A percentile compares a stretch with the other conserved stretches of the same genome.
Evolutionary conservation across 1,140 invertebrate genomes (phyloP).

Genomic region (Halesus radiatus): DNA sequence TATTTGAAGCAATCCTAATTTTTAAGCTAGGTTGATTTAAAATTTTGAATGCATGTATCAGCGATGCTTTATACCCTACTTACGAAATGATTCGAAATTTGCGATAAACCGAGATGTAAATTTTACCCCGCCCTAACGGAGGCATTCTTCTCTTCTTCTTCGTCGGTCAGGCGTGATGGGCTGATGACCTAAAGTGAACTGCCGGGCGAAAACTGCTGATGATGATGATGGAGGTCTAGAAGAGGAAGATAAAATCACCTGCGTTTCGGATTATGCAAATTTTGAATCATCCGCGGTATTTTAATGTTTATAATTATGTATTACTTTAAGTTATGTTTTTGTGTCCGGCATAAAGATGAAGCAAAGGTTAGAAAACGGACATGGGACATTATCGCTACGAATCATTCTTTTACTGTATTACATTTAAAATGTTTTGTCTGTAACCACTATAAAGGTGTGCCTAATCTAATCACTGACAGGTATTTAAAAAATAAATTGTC

Average conservation of each 20-base stretch:
- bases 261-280: no score
- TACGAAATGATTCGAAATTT: no score
- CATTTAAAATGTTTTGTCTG: conserved; percentile 3
- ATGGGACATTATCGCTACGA: background rate
- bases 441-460: background rate
- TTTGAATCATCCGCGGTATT: no score
- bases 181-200: no score
- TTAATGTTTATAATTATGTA: conserved; percentile 7
- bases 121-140: no score
- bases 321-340: background rate
- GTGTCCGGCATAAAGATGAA: background rate
- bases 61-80: background rate
- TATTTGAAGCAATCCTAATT: conserved; percentile 25
- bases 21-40: conserved; percentile 14
- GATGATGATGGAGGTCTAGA: no score
- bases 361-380: background rate
- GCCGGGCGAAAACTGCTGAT: no score
- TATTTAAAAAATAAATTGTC: no score
- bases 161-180: no score
- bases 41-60: conserved; percentile 1
- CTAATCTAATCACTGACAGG: background rate
- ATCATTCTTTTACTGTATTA: background rate
- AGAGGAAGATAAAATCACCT: no score
- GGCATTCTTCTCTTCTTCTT: no score
- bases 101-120: no score